Base-by-base conservation (phyloP, 2,888 invertebrate genomes). In the Tiliacea citrago region DNA sequence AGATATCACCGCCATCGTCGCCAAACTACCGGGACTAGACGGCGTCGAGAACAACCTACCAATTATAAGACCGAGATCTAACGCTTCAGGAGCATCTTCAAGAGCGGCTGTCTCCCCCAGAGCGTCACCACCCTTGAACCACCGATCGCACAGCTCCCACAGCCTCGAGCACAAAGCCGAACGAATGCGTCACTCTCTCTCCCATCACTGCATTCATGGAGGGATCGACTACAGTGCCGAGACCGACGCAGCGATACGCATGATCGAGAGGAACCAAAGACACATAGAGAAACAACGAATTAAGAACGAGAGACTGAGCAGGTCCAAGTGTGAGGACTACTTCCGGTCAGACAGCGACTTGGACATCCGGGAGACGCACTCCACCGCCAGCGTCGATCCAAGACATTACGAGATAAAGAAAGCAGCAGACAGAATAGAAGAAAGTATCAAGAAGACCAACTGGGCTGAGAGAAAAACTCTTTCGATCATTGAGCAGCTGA, bases 1-100 rank as follows among this genome's bases (percentile, higher is more conserved):
- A 49, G 98, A 98, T 89, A 98, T 98, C 45, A 98, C 98, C 2
- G 97, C 98, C 0, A 94, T 98, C 35, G 97, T 98, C 0, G 97
- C 97, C 2, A 97, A 97, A 88, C 92, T 97, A 53, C 97, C 97
- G 0, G 97, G 97, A 7, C 91, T 97, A 18, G 97, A 97, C 77
- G 94, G 94, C 85, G 93, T 87, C 82, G 97, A 90, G 82, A 84
- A 91, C 21, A 94, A 94, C 82, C 88, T 96, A 80, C 96, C 96
- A 0, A 89, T 96, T 67, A 91, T 97, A 84, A 90, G 97, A 85
- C 97, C 97, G n/a, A 94, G 95, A 53, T 96, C 96, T 12, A 96
- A 95, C 86, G 96, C 96, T 87, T 97, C 97, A 1, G 97, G 97
- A 61, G 97, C 97, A 1, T 97, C 97, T 0, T 97, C 97, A 0